phyloP scores from a whole-genome alignment of 2,888 invertebrate genomes.

The Pristionchus japonicus region DNA sequence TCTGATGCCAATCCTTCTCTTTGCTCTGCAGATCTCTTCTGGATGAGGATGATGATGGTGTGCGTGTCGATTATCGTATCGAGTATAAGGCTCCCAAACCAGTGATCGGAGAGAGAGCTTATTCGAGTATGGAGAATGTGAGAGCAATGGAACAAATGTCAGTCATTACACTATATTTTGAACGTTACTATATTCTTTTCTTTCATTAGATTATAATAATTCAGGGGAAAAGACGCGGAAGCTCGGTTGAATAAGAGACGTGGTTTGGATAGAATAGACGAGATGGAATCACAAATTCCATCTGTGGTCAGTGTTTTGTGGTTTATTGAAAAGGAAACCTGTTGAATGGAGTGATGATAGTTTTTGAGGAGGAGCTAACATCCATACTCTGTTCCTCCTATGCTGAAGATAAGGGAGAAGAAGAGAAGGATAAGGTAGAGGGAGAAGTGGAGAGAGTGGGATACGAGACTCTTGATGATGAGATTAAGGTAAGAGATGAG shows the following conservation, averaged over 20 bases:
- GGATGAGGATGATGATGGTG: conserved; percentile 2
- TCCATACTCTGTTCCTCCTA: conserved; percentile 24
- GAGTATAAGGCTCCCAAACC: background rate
- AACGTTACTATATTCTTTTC: no score
- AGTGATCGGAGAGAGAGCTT: background rate
- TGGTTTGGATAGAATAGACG: background rate
- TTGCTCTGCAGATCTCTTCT: background rate
- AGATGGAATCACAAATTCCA: background rate
- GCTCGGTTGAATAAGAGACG: background rate
- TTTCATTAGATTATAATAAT: background rate
- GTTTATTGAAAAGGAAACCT: background rate
- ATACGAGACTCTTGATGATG: conserved; percentile 27
- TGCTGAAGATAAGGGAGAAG: background rate
- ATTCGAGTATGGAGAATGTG: background rate
- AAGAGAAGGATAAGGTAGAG: background rate
- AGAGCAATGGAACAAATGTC: background rate
- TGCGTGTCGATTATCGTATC: background rate
- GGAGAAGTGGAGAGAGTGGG: conserved; percentile 13
- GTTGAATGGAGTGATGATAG: background rate
- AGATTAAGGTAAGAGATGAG: background rate
- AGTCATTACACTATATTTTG: no score
- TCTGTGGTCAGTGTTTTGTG: background rate
- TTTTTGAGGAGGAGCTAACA: background rate
- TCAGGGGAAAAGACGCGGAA: background rate
- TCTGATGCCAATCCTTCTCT: background rate